Evolutionary conservation across 2,888 invertebrate genomes (phyloP).

Genomic region (Sussaba pulchella): DNA sequence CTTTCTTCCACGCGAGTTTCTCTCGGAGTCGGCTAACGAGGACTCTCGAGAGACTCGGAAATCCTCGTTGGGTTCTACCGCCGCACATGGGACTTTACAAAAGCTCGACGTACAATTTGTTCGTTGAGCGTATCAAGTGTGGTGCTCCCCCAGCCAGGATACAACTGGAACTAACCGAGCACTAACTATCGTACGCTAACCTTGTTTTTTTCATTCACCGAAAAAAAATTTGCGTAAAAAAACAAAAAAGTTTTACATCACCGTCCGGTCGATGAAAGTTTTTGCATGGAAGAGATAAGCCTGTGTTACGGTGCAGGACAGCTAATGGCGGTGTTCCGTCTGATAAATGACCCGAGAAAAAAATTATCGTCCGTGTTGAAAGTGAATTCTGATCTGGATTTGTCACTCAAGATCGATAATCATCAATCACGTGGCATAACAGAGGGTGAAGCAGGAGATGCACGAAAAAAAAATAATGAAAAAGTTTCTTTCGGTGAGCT

Average conservation of each 20-base stretch:
- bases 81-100: conserved; percentile 33
- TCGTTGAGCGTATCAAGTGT: conserved; percentile 56
- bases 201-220: conserved; percentile 30
- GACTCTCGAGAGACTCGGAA: conserved; percentile 56
- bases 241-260: background rate
- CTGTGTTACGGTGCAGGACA: background rate
- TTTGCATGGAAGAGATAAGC: background rate
- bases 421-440: conserved; percentile 50
- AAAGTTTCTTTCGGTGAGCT: background rate
- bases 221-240: conserved; percentile 16
- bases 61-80: conserved; percentile 51
- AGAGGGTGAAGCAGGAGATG: background rate
- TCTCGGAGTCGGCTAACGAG: conserved; percentile 59
- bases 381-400: conserved; percentile 24
- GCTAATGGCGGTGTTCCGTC: background rate
- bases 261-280: background rate
- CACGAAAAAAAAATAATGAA: background rate
- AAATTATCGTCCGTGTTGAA: conserved; percentile 29
- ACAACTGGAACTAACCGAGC: conserved; percentile 34
- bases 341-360: conserved; percentile 20
- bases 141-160: conserved; percentile 31
- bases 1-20: conserved; percentile 48
- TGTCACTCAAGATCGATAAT: conserved; percentile 13
- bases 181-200: conserved; percentile 23
- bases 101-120: conserved; percentile 61